Evolutionary conservation across 2,797 vertebrate genomes (phyloP).

Genomic region (Anguilla pacifica): DNA sequence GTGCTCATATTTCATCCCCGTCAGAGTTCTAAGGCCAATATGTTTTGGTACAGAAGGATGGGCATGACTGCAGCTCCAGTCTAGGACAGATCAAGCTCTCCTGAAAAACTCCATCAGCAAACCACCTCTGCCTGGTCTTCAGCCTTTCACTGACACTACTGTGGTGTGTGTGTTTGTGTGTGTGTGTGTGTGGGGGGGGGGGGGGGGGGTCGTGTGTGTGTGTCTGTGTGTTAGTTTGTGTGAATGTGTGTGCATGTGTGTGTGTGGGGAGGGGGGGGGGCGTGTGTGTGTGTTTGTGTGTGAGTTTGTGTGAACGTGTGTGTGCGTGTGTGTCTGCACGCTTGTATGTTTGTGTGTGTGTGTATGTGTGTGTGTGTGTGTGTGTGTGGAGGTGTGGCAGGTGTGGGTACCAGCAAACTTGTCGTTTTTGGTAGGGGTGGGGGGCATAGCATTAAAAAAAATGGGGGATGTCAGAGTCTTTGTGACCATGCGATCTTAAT

Average conservation of each 20-base stretch:
- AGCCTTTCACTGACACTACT: not conserved
- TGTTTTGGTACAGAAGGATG: not conserved
- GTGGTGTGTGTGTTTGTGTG: not conserved
- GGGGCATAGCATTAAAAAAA: constrained; percentile 46
- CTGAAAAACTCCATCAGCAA: not conserved
- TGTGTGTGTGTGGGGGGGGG: not conserved
- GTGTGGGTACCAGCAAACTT: not conserved
- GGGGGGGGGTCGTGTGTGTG: too few species aligned
- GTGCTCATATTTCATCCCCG: not conserved
- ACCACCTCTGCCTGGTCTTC: not conserved
- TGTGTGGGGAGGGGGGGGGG: not conserved
- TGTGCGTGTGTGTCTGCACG: not conserved
- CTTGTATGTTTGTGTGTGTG: too few species aligned
- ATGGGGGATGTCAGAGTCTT: constrained; percentile 53
- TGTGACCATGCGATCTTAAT: constrained; percentile 64
- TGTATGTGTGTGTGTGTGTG: not conserved
- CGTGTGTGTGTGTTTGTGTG: not conserved
- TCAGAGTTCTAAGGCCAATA: not conserved
- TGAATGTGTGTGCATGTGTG: not conserved
- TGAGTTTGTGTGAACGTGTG: not conserved
- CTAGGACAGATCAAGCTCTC: not conserved
- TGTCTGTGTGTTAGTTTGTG: not conserved
- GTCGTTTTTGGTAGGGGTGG: not conserved
- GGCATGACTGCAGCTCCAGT: not conserved
- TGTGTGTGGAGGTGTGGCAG: not conserved